Percentiles rank a stretch among this genome's conserved stretches.
phyloP scores from a whole-genome alignment of 2,797 vertebrate genomes.

The Ataeniobius toweri region DNA sequence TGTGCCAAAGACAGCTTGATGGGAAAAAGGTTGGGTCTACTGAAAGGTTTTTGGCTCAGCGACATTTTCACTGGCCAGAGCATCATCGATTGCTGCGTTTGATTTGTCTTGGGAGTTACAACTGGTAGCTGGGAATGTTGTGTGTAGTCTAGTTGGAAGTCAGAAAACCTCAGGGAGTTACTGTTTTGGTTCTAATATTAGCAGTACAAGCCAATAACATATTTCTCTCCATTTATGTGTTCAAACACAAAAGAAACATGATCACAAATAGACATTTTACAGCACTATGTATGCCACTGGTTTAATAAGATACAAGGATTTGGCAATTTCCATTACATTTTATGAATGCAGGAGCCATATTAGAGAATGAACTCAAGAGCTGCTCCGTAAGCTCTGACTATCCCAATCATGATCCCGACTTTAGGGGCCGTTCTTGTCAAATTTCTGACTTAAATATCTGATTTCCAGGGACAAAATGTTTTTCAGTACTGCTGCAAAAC shows the following conservation, averaged over 20 bases:
- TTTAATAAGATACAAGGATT: neutral
- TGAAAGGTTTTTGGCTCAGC: neutral
- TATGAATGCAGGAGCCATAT: neutral
- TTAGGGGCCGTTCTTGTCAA: neutral
- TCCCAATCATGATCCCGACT: neutral
- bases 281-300: neutral
- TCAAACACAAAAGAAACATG: neutral
- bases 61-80: neutral
- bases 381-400: neutral
- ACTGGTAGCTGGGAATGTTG: neutral
- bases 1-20: neutral
- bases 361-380: neutral
- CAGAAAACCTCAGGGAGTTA: neutral
- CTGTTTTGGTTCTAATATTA: neutral
- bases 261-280: neutral
- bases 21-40: neutral
- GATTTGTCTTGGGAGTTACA: conserved; percentile 1
- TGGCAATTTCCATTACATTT: neutral
- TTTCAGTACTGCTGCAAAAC: neutral
- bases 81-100: neutral
- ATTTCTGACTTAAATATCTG: neutral
- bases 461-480: neutral
- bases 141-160: neutral
- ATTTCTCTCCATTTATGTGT: neutral
- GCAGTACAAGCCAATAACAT: neutral